Base-by-base conservation (phyloP, 2,113 vertebrate species). In the Glaucomys volans region DNA sequence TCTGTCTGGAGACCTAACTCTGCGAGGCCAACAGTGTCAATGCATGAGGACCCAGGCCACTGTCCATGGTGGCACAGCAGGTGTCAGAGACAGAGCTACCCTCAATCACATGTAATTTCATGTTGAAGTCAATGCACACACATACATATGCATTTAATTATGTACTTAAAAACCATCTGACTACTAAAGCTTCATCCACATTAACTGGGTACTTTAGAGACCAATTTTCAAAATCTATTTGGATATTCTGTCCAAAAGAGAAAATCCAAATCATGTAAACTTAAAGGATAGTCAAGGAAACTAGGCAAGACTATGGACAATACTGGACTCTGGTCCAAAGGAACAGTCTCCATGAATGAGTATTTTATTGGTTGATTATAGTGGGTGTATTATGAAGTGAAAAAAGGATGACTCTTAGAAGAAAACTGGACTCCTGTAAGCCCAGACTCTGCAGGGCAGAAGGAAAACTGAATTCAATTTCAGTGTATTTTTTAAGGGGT, bases 391-490 rank as follows among this genome's bases (percentile, higher is more conserved):
- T 87, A 54, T 93, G 76, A 92, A 18, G 67, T 77, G 8, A 64
- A 72, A 66, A 93, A 94, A 92, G 18, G 54, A 57, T 57, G 66
- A 72, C 12, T 66, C 62, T 71, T 90, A 74, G 40, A 22, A 66
- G 62, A 74, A 75, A 87, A 71, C 72, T 71, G 30, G 37, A 82
- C 4, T 9, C 24, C 44, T 35, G 10, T 24, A 79, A 92, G 30
- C 32, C 24, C 81, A 75, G 50, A 62, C 32, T 67, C 86, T 1
- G 5, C 8, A 80, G 28, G 28, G 24, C 35, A 90, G 32, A 96
- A 77, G 42, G 87, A 84, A 92, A 83, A 37, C 22, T 24, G 22
- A 10, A 82, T 67, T 94, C 79, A 92, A 84, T 92, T 71, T 86
- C 37, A 87, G 87, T 32, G 20, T 37, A 69, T n/a, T 76, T 64